Percentiles rank a stretch among this genome's conserved stretches.
Evolutionary conservation across 2,888 invertebrate genomes (phyloP).

Genomic region (Hyalella azteca): DNA sequence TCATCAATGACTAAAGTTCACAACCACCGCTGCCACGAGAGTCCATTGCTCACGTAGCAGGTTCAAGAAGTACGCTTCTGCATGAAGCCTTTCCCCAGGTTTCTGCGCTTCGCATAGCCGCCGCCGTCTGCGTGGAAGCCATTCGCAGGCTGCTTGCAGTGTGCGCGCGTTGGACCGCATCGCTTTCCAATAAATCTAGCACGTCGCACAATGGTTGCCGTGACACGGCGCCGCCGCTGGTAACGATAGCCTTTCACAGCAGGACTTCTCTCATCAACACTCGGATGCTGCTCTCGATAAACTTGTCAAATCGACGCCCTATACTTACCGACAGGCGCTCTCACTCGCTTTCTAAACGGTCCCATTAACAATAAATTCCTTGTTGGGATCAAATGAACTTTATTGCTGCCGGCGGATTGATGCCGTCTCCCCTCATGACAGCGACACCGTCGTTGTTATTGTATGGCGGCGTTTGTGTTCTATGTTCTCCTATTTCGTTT

Average conservation of each 20-base stretch:
- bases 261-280: slow-evolving; percentile 5
- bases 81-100: too few species aligned
- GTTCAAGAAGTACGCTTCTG: too few species aligned
- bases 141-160: background rate
- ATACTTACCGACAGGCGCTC: background rate
- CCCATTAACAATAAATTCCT: slow-evolving; percentile 16
- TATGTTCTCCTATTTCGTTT: too few species aligned
- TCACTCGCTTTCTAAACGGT: slow-evolving; percentile 15
- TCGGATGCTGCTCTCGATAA: slow-evolving; percentile 15
- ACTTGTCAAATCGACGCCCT: slow-evolving; percentile 2
- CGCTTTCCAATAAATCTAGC: slow-evolving; percentile 12
- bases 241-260: background rate
- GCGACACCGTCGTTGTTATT: too few species aligned
- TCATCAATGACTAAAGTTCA: too few species aligned
- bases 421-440: background rate
- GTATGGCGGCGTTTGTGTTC: too few species aligned
- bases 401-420: slow-evolving; percentile 9
- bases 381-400: slow-evolving; percentile 2
- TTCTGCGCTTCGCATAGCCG: too few species aligned
- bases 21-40: too few species aligned
- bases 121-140: background rate
- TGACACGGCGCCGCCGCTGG: background rate
- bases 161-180: background rate
- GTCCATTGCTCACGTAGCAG: too few species aligned
- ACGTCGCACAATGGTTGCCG: slow-evolving; percentile 1